Base-by-base conservation (phyloP, 2,888 invertebrate genomes). In the Masnerella sp. region DNA sequence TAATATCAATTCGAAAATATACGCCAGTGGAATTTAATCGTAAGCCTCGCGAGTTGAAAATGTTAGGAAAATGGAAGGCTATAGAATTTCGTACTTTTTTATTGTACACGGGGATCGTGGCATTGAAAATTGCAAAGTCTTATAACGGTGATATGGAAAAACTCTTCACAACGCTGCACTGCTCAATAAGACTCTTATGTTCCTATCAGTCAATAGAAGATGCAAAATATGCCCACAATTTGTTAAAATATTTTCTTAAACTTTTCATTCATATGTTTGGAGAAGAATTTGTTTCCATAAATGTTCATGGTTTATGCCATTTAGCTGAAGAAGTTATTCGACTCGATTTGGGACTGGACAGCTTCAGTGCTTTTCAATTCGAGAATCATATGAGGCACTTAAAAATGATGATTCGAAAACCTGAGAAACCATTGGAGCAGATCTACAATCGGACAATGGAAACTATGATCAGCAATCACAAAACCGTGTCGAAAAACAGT, bases 61-160 rank as follows among this genome's bases (percentile, higher is more conserved):
- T 42, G 34, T 0, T 47, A 2, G 51, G 51, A 14, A 42, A 42
- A 5, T 74, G 58, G 58, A 73, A 62, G 51, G 68, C 62, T 22
- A 73, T 68, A 4, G 67, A 73, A 9, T 72, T 36, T 1, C 52
- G 73, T 1, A 38, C 64, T 20, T 69, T 73, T 32, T 25, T 69
- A 7, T 18, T 74, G 14, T 69, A 67, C 25, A 28, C 38, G 22
- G 64, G 68, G 14, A n/a, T 56, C 22, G 0, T 62, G 8, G 28
- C 61, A 25, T 38, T 73, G 38, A 22, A 15, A n/a, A 30, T 22
- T 28, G 8, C 58, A 9, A 22, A 28, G 0, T 15, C 0, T 11
- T 12, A 12, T n/a, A 25, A 32, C 0, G 15, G 7, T 32, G 18
- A 54, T 5, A 49, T 62, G 11, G 22, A 30, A 7, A 34, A 42